Evolutionary conservation across 2,113 vertebrate species (phyloP).

Genomic region (Anseranas semipalmata): DNA sequence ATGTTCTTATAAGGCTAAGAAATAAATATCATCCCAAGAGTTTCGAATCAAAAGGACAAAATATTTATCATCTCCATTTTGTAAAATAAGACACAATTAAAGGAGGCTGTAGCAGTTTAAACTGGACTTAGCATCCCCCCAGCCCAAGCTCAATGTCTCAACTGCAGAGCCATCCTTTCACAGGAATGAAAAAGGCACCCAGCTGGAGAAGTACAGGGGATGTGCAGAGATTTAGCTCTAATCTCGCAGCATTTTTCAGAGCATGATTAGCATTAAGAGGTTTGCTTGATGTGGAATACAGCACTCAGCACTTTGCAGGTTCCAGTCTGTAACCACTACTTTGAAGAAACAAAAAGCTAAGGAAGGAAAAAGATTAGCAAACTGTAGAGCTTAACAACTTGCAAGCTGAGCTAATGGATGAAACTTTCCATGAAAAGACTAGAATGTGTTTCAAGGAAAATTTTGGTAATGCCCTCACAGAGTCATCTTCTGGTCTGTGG

Average conservation of each 20-base stretch:
- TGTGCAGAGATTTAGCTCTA: constrained; percentile 35
- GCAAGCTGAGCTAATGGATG: not conserved
- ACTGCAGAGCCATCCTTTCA: not conserved
- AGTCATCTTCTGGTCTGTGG: not conserved
- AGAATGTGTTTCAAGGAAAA: not conserved
- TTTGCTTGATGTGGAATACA: not conserved
- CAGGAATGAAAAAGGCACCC: not conserved
- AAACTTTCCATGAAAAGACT: not conserved
- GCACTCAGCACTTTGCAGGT: constrained; percentile 16
- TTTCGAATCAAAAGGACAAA: not conserved
- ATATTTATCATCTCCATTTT: not conserved
- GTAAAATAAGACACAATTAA: not conserved
- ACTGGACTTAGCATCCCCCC: not conserved
- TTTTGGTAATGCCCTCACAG: not conserved
- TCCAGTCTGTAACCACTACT: not conserved
- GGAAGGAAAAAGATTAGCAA: not conserved
- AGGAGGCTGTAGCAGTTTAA: not conserved
- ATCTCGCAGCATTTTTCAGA: constrained; percentile 31
- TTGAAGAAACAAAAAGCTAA: not conserved
- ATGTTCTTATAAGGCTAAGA: not conserved
- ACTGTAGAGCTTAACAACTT: not conserved
- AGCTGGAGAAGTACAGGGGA: constrained; percentile 33
- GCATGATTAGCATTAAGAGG: constrained; percentile 36
- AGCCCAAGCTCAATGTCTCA: not conserved
- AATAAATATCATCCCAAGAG: not conserved